Conservation (phyloP, 2,888 invertebrate genomes). For the Xylota sylvarum region DNA sequence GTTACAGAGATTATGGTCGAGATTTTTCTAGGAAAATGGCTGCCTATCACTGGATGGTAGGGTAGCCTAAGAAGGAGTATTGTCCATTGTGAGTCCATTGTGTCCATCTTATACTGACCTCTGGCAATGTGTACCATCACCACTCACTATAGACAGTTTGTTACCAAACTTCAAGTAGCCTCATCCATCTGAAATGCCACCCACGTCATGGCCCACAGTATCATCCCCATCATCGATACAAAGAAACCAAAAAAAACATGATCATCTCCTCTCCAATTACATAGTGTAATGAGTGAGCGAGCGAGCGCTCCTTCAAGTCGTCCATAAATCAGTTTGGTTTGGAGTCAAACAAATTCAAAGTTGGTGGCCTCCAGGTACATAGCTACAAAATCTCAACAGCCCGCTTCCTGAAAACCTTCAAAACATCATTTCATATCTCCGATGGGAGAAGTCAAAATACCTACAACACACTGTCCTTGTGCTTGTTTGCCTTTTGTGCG, state of each 20-base stretch:
- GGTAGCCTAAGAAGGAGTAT: too few relatives aligned
- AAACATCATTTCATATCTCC: constrained; percentile 62
- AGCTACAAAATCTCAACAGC: neutral
- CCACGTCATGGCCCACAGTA: constrained; percentile 37
- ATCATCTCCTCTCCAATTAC: constrained; percentile 43
- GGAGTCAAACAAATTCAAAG: constrained; percentile 35
- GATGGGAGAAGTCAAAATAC: constrained; percentile 54
- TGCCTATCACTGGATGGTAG: too few relatives aligned
- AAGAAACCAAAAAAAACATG: neutral
- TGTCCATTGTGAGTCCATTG: too few relatives aligned
- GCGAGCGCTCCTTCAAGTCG: constrained; percentile 27
- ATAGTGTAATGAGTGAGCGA: constrained; percentile 50
- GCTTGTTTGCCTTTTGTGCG: constrained; percentile 36
- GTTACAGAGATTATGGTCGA: too few relatives aligned
- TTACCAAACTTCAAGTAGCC: too few relatives aligned
- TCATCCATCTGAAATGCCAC: constrained; percentile 31
- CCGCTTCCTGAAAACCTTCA: constrained; percentile 47
- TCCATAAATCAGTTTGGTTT: constrained; percentile 57
- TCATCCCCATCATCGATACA: constrained; percentile 31
- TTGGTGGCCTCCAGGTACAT: constrained; percentile 49
- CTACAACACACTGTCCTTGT: constrained; percentile 15
- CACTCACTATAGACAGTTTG: too few relatives aligned
- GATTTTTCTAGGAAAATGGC: too few relatives aligned
- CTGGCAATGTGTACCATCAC: too few relatives aligned
- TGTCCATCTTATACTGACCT: too few relatives aligned